phyloP scores from a whole-genome alignment of 2,797 vertebrate species.

The Tympanoctomys barrerae region DNA sequence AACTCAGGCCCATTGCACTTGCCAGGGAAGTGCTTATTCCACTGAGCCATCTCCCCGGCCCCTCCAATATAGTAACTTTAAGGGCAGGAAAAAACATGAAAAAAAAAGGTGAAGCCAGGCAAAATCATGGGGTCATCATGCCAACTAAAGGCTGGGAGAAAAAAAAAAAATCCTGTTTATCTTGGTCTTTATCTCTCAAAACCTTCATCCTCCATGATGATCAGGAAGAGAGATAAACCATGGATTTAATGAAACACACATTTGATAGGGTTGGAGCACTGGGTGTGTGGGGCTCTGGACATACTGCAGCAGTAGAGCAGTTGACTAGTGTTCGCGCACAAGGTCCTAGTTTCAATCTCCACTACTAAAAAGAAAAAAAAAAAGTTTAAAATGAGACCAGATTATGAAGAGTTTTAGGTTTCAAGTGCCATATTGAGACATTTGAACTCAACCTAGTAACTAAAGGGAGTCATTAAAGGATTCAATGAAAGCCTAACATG shows the following conservation, averaged over 20 bases:
- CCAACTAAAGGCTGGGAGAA: neutral
- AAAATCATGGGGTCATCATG: neutral
- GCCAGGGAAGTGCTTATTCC: no score
- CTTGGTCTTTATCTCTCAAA: conserved; percentile 24
- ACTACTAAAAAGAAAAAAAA: neutral
- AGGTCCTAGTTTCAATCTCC: neutral
- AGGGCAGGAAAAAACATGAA: conserved; percentile 38
- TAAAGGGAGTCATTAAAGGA: neutral
- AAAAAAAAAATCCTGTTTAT: neutral
- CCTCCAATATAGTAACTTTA: no score
- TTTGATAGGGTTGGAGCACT: neutral
- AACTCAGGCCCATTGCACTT: no score
- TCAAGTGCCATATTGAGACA: conserved; percentile 3
- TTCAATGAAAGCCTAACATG: neutral
- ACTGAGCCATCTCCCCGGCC: no score
- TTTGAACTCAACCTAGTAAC: conserved; percentile 54
- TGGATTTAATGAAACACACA: conserved; percentile 11
- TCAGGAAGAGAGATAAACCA: conserved; percentile 4
- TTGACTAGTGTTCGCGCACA: no score
- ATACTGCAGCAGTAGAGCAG: neutral
- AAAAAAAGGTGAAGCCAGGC: conserved; percentile 1
- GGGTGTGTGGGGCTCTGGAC: neutral
- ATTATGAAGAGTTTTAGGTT: neutral
- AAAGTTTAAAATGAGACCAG: neutral
- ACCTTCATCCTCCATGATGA: neutral